Conservation (phyloP, 2,888 invertebrate genomes). For the Ochropacha duplaris region DNA sequence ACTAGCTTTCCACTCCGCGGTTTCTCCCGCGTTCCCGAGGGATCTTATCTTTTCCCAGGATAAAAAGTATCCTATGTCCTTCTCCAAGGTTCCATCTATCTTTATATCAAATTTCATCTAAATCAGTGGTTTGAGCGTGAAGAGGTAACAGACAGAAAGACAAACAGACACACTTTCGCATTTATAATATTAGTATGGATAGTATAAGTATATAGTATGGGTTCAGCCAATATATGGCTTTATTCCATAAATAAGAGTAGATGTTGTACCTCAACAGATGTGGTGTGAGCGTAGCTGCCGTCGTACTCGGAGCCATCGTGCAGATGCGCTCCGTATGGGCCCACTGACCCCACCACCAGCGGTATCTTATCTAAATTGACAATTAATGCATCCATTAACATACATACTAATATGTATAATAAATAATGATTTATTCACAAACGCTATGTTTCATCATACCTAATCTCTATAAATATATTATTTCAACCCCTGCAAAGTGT, state of each 20-base stretch:
- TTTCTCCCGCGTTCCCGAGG: no score
- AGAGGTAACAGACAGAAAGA: no score
- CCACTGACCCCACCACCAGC: slow-evolving; percentile 93
- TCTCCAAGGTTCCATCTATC: no score
- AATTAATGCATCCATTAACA: background rate
- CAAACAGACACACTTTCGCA: no score
- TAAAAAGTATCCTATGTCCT: no score
- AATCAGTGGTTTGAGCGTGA: no score
- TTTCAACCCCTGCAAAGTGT: slow-evolving; percentile 66
- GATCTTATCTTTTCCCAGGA: no score
- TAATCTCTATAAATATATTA: slow-evolving; percentile 43
- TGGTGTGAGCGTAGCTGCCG: slow-evolving; percentile 89
- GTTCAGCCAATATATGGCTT: slow-evolving; percentile 7
- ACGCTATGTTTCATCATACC: slow-evolving; percentile 36
- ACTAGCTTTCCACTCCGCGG: no score
- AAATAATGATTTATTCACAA: slow-evolving; percentile 8
- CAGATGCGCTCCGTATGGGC: slow-evolving; percentile 95
- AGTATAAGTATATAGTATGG: no score
- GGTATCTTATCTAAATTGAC: slow-evolving; percentile 66
- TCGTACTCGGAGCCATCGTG: slow-evolving; percentile 97
- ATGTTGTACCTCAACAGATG: slow-evolving; percentile 80
- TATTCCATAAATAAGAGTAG: slow-evolving; percentile 6
- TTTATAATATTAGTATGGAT: no score
- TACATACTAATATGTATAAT: background rate
- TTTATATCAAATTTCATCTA: no score